Percentiles rank a stretch among this genome's conserved stretches.
phyloP scores from a whole-genome alignment of 2,113 vertebrate genomes.

The Nipponia nippon region DNA sequence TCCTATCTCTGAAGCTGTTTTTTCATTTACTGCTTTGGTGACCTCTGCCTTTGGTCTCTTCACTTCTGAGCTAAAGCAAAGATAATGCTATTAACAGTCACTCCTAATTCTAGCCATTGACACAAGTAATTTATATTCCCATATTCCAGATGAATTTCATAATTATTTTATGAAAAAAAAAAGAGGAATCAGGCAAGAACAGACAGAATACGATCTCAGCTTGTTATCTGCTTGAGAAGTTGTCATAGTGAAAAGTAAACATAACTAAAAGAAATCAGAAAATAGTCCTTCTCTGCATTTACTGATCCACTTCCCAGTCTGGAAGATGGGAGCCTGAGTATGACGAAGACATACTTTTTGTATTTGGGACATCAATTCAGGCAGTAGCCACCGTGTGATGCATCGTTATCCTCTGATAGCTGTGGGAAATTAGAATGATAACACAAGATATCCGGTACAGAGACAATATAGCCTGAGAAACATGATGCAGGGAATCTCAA shows the following conservation, averaged over 20 bases:
- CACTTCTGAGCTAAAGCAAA: background rate
- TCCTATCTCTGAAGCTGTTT: background rate
- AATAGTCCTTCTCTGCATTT: background rate
- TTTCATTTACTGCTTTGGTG: background rate
- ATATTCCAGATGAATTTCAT: background rate
- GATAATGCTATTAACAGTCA: background rate
- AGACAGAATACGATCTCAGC: background rate
- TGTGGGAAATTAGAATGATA: background rate
- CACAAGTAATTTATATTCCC: background rate
- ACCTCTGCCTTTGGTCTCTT: background rate
- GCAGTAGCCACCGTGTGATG: background rate
- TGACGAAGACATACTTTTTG: background rate
- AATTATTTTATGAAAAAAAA: background rate
- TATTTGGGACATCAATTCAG: background rate
- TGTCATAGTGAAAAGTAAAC: constrained; percentile 21
- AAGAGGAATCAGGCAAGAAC: background rate
- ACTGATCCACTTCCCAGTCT: background rate
- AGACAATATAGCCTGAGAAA: background rate
- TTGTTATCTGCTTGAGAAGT: constrained; percentile 6
- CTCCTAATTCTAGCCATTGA: background rate
- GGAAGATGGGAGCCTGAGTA: background rate
- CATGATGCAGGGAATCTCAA: background rate
- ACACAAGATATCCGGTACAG: background rate
- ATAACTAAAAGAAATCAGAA: background rate
- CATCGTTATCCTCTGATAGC: background rate